Evolutionary conservation across 2,113 vertebrate genomes (phyloP).

Genomic region (Xenopus tropicalis): DNA sequence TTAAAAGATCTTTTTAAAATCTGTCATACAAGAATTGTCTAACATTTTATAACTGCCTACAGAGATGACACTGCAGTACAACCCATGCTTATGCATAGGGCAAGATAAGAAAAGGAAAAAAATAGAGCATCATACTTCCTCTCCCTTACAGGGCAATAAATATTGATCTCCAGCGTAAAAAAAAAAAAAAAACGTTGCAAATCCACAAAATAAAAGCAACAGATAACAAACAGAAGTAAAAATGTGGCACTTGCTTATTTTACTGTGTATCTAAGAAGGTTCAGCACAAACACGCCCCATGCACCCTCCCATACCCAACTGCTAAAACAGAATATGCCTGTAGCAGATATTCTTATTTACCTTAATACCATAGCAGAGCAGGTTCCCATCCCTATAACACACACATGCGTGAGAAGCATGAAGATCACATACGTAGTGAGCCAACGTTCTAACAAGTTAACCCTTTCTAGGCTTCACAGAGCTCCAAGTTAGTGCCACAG

Average conservation of each 20-base stretch:
- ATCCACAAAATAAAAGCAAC: not conserved
- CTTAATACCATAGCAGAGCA: slow-evolving; percentile 35
- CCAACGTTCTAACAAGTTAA: slow-evolving; percentile 33
- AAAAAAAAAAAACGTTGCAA: too few species aligned
- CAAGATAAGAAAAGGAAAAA: too few species aligned
- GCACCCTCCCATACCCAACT: not conserved
- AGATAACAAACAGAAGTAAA: not conserved
- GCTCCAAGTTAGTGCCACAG: slow-evolving; percentile 6
- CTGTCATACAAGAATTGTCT: too few species aligned
- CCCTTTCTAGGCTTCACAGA: not conserved
- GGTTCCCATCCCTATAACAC: slow-evolving; percentile 39
- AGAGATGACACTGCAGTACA: too few species aligned
- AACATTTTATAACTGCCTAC: too few species aligned
- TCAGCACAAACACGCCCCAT: not conserved
- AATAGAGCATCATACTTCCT: too few species aligned
- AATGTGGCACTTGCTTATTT: not conserved
- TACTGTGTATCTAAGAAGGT: not conserved
- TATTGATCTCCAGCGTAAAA: too few species aligned
- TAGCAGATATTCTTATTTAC: slow-evolving; percentile 28
- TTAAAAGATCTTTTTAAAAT: too few species aligned
- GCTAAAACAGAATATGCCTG: slow-evolving; percentile 2
- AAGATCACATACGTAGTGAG: slow-evolving; percentile 40
- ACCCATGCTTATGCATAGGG: too few species aligned
- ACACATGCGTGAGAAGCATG: slow-evolving; percentile 44
- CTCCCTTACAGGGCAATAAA: too few species aligned